phyloP scores from a whole-genome alignment of 1,140 invertebrate species.

The Medauroidea extradentata region DNA sequence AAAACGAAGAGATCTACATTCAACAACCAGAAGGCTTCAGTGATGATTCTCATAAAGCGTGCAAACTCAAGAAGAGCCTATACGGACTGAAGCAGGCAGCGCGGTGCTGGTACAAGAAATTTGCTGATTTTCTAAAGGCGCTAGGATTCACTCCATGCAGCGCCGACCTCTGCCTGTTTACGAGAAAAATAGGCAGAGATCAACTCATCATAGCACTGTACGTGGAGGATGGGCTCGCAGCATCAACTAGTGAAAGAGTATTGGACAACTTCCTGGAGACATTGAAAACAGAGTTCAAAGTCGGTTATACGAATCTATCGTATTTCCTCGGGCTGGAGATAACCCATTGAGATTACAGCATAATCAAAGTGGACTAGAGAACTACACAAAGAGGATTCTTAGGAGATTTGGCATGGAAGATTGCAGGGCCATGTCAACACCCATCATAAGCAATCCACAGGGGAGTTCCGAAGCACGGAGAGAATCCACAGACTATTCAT shows the following conservation, averaged over 20 bases:
- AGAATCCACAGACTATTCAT: conserved; percentile 10
- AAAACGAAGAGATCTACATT: conserved; percentile 45
- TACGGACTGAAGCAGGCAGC: conserved; percentile 45
- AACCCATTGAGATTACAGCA: neutral
- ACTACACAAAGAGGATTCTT: conserved; percentile 23
- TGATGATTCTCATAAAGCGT: conserved; percentile 24
- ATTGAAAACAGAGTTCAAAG: neutral
- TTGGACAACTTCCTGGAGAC: neutral
- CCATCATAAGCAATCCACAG: conserved; percentile 4
- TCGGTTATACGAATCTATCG: neutral
- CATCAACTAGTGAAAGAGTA: neutral
- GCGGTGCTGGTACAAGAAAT: conserved; percentile 37
- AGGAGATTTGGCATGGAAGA: conserved; percentile 21
- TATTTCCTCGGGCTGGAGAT: neutral
- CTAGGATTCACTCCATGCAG: neutral
- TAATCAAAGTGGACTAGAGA: neutral
- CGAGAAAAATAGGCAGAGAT: neutral
- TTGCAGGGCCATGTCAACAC: conserved; percentile 17
- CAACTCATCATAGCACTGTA: neutral
- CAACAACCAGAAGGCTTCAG: conserved; percentile 39
- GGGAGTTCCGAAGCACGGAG: neutral
- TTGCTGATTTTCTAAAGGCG: conserved; percentile 20
- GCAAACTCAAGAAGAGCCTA: conserved; percentile 37
- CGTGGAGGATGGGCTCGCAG: neutral
- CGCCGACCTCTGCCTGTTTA: neutral